A percentile compares a stretch with the other conserved stretches of the same genome.
Conservation (phyloP, 2,113 vertebrate genomes). For the Rhea americana region DNA sequence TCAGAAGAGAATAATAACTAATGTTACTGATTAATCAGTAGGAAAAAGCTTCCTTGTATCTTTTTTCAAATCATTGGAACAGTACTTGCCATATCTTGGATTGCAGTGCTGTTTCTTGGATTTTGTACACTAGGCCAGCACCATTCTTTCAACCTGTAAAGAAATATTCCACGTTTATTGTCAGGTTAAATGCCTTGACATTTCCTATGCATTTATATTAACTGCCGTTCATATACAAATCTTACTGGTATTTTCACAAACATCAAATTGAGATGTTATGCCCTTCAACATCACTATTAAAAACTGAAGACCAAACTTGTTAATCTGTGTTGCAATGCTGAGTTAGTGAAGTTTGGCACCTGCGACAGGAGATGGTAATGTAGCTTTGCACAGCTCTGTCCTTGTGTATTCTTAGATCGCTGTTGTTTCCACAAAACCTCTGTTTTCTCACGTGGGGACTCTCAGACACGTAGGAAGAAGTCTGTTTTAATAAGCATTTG, state of each 20-base stretch:
- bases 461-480: rapidly evolving
- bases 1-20: background rate
- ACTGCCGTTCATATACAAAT: background rate
- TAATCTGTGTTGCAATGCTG: background rate
- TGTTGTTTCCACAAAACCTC: background rate
- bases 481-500: background rate
- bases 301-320: background rate
- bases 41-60: background rate
- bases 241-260: background rate
- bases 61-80: slow-evolving; percentile 51
- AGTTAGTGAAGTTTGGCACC: background rate
- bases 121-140: slow-evolving; percentile 82
- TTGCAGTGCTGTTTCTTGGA: slow-evolving; percentile 78
- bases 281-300: background rate
- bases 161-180: background rate
- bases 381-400: background rate
- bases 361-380: background rate
- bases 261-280: background rate
- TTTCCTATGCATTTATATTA: background rate
- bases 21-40: background rate
- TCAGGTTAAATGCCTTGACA: background rate
- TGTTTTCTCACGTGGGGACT: background rate
- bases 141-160: slow-evolving; percentile 67
- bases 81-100: slow-evolving; percentile 73
- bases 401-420: background rate